Conservation (phyloP, 2,113 vertebrate genomes). For the Cynoglossus semilaevis region DNA sequence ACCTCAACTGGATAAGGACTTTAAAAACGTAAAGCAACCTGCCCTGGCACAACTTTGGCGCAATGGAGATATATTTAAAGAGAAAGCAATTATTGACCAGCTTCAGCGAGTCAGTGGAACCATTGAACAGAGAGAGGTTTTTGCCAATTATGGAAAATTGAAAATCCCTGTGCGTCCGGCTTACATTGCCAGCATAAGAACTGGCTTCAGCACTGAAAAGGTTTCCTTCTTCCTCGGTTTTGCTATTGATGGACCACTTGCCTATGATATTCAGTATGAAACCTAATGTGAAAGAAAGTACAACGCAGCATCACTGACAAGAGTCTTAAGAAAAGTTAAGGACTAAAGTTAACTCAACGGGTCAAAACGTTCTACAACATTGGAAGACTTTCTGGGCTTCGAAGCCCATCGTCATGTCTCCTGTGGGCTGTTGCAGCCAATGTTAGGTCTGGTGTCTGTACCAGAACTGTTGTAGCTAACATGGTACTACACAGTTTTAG, state of each 20-base stretch:
- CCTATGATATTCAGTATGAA: constrained; percentile 59
- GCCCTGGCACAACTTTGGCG: constrained; percentile 42
- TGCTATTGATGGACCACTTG: constrained; percentile 60
- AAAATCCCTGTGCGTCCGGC: constrained; percentile 56
- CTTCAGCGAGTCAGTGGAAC: constrained; percentile 51
- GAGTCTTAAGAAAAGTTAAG: too few species aligned
- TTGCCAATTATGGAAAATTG: constrained; percentile 40
- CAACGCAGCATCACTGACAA: too few species aligned
- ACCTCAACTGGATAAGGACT: constrained; percentile 31
- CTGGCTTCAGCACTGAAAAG: constrained; percentile 61
- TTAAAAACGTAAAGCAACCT: constrained; percentile 10
- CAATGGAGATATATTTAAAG: constrained; percentile 60
- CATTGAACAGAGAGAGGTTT: constrained; percentile 35
- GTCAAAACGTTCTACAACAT: too few species aligned
- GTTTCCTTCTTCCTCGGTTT: constrained; percentile 69
- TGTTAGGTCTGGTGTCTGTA: too few species aligned
- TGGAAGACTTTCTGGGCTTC: too few species aligned
- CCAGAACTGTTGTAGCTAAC: too few species aligned
- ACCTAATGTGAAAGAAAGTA: constrained; percentile 12
- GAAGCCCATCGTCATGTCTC: too few species aligned
- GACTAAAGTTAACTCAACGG: too few species aligned
- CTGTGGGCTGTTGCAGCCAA: too few species aligned
- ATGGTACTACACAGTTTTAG: too few species aligned
- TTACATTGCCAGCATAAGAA: constrained; percentile 30
- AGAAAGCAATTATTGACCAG: constrained; percentile 20